Conservation (phyloP, 2,888 invertebrate genomes). For the Drosophila infuscata region DNA sequence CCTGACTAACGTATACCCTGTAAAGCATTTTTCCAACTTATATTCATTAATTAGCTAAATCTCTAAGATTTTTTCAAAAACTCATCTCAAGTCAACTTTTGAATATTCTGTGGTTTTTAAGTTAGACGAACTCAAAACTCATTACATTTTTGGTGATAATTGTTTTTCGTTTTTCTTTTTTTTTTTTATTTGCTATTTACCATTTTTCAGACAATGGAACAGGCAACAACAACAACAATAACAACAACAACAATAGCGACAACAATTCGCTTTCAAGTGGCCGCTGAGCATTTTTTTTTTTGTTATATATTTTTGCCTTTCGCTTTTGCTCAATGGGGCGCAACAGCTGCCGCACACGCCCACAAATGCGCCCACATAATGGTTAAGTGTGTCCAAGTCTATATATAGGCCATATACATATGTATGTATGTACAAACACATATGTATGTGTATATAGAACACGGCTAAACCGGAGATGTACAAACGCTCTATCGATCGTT, state of each 20-base stretch:
- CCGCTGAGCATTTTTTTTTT: constrained; percentile 39
- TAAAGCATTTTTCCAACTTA: neutral
- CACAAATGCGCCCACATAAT: constrained; percentile 46
- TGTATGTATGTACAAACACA: constrained; percentile 32
- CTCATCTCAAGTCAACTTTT: no score
- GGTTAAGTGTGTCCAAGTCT: constrained; percentile 36
- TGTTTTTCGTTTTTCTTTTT: constrained; percentile 23
- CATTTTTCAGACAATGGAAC: constrained; percentile 30
- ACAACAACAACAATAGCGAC: constrained; percentile 34
- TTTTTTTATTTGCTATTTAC: neutral
- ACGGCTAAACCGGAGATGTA: constrained; percentile 35
- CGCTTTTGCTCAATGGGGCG: constrained; percentile 74
- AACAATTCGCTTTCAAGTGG: constrained; percentile 65
- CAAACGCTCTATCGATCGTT: constrained; percentile 67
- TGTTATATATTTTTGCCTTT: constrained; percentile 55
- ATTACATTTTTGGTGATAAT: constrained; percentile 56
- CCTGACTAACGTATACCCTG: neutral
- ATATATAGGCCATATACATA: constrained; percentile 39
- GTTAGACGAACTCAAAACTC: constrained; percentile 3
- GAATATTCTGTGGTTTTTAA: neutral
- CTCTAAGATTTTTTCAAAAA: no score
- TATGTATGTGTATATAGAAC: constrained; percentile 17
- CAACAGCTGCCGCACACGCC: constrained; percentile 70
- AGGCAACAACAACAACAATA: constrained; percentile 26
- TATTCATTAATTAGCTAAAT: no score